These are phyloP conservation scores for Aphelenchoides besseyi DNA, from an alignment of 1,140 invertebrate genomes.

Conservation along the genomic window DNA sequence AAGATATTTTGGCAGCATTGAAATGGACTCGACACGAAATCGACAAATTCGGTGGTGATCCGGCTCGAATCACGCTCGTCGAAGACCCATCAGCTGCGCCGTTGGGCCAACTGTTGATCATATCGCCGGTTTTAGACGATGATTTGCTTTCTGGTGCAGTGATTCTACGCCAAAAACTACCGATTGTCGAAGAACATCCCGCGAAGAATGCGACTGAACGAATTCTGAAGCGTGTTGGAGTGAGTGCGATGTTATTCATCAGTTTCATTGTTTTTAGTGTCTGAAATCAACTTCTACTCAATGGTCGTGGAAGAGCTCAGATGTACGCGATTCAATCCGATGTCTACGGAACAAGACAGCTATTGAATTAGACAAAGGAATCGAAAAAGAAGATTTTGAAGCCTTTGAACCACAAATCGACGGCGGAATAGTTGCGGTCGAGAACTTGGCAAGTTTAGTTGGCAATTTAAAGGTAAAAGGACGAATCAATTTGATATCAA, in stretches of 20 bases:
- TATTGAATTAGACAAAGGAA: neutral
- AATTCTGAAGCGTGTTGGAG: neutral
- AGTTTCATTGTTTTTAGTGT: slow-evolving; percentile 6
- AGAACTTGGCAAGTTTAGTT: neutral
- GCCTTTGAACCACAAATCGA: neutral
- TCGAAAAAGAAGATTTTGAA: neutral
- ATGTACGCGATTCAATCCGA: neutral
- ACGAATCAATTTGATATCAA: too few relatives aligned
- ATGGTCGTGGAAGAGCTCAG: neutral
- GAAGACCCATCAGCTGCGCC: neutral
- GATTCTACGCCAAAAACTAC: neutral
- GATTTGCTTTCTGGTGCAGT: neutral
- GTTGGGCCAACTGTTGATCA: neutral
- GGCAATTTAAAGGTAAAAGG: neutral
- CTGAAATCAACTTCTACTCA: neutral
- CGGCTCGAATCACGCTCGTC: neutral
- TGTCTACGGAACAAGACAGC: slow-evolving; percentile 10
- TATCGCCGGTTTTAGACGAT: neutral
- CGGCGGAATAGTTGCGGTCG: neutral
- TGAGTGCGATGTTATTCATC: neutral
- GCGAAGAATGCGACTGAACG: neutral
- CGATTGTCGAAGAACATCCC: neutral
- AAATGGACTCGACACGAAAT: neutral
- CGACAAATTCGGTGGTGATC: neutral
- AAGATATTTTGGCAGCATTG: neutral